These are phyloP conservation scores for Aquatica leii DNA, from an alignment of 2,888 invertebrate species.

Conservation along the genomic window DNA sequence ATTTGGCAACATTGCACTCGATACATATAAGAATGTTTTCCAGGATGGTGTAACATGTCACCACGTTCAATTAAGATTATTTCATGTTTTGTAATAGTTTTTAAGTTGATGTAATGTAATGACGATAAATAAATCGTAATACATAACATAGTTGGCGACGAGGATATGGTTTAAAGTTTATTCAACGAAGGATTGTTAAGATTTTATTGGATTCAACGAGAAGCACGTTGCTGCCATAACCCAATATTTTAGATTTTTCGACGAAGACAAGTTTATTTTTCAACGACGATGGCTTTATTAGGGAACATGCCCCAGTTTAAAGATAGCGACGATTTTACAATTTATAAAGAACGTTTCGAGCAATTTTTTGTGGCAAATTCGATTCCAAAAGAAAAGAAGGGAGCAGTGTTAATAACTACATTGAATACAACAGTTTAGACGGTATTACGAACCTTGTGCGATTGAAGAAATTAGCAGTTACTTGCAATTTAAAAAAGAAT, in stretches of 20 bases:
- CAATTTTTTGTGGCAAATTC: neutral
- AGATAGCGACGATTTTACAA: neutral
- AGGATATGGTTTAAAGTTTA: too few relatives aligned
- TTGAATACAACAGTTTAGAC: neutral
- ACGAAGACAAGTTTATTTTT: neutral
- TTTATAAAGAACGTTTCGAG: neutral
- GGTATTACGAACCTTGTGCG: neutral
- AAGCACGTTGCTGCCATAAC: neutral
- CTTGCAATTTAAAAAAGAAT: neutral
- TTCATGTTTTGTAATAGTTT: too few relatives aligned
- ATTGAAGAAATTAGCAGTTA: neutral
- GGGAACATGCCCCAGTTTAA: neutral
- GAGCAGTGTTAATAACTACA: neutral
- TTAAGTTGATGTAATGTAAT: neutral
- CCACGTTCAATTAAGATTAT: too few relatives aligned
- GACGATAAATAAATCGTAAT: neutral
- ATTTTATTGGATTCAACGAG: neutral
- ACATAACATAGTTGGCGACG: neutral
- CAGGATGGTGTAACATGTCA: too few relatives aligned
- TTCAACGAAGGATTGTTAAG: too few relatives aligned
- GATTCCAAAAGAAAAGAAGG: neutral
- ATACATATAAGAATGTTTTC: too few relatives aligned
- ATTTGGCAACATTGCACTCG: constrained; percentile 5
- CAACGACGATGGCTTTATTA: neutral
- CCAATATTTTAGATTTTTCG: neutral